Conservation (phyloP, 1,140 invertebrate genomes). For the Heliothis subflexa region DNA sequence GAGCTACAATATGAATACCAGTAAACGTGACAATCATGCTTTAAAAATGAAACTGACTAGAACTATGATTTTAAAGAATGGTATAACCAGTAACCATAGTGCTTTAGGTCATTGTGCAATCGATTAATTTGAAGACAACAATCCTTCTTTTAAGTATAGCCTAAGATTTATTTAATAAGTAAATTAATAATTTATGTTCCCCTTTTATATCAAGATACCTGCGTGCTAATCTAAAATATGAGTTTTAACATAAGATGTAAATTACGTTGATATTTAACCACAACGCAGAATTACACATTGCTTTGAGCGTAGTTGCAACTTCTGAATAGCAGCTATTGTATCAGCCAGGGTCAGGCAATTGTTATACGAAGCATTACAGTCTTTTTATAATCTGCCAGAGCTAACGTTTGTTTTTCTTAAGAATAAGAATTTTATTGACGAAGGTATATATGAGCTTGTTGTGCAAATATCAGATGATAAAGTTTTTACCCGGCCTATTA, state of each 20-base stretch:
- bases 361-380: not conserved
- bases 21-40: conserved; percentile 26
- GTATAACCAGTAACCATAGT: not conserved
- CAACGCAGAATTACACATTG: not conserved
- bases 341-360: not conserved
- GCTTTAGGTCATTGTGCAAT: not conserved
- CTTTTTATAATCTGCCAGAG: not conserved
- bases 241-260: no score
- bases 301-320: not conserved
- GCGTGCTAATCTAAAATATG: no score
- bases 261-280: no score
- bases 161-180: no score
- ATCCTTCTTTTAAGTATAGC: not conserved
- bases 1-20: conserved; percentile 26
- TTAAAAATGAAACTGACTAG: not conserved
- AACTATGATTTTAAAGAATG: conserved; percentile 6
- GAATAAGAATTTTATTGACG: not conserved
- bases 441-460: not conserved
- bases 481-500: no score
- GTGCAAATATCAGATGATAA: no score
- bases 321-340: not conserved
- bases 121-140: not conserved
- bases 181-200: no score
- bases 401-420: not conserved
- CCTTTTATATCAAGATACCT: no score